Evolutionary conservation across 2,113 vertebrate genomes (phyloP).

Genomic region (Ramphastos sulfuratus): DNA sequence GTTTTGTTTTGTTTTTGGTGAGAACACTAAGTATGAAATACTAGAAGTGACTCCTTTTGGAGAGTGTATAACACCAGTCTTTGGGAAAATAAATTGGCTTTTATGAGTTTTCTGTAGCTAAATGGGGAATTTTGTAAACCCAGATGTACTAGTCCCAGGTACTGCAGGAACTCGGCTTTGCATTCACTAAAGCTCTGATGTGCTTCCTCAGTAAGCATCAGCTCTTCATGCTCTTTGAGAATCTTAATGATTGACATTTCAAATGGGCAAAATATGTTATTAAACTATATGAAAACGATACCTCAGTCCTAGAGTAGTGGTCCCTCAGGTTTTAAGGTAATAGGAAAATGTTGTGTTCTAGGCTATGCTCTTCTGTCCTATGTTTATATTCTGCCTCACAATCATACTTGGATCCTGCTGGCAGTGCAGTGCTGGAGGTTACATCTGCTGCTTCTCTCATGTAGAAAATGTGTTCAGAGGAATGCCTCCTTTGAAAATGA

Average conservation of each 20-base stretch:
- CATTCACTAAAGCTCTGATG: neutral
- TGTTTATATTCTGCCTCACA: neutral
- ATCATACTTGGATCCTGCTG: neutral
- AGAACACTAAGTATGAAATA: neutral
- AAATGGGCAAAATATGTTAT: neutral
- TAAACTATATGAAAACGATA: neutral
- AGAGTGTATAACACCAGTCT: neutral
- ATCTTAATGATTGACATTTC: neutral
- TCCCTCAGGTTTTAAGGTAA: neutral
- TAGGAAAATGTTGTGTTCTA: neutral
- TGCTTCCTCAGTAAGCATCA: neutral
- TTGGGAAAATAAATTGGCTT: neutral
- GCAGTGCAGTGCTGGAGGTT: neutral
- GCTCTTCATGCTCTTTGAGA: neutral
- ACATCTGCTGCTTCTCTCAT: neutral
- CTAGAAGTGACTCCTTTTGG: neutral
- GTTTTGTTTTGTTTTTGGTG: no score
- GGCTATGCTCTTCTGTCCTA: neutral
- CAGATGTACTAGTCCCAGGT: neutral
- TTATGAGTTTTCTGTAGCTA: neutral
- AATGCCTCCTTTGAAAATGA: neutral
- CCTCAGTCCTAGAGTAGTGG: neutral
- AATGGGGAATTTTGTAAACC: neutral
- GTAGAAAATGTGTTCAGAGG: neutral
- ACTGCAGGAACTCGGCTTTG: neutral